These are phyloP conservation scores for Leptoteleia sp. DNA, from an alignment of 1,140 invertebrate genomes.

Conservation along the genomic window DNA sequence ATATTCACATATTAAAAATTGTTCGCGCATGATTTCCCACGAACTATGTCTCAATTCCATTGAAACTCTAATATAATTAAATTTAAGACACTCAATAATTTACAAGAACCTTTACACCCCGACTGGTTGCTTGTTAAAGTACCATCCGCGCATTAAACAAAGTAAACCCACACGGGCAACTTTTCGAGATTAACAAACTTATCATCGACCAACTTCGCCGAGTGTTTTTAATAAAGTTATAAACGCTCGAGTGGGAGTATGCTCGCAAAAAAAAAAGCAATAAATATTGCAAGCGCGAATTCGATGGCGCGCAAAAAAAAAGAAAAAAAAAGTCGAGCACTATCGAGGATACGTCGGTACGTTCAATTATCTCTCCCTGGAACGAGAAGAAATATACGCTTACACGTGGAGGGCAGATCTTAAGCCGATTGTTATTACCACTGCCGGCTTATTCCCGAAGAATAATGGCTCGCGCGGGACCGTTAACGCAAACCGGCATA, in stretches of 20 bases:
- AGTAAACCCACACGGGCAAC: not conserved
- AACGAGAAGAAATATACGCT: constrained; percentile 2
- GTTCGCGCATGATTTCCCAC: too few relatives aligned
- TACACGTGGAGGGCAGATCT: constrained; percentile 18
- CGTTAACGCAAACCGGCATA: constrained; percentile 22
- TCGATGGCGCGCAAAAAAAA: too few relatives aligned
- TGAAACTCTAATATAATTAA: too few relatives aligned
- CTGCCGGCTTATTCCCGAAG: constrained; percentile 20
- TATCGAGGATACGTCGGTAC: too few relatives aligned
- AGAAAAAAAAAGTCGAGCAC: not conserved
- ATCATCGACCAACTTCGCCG: not conserved
- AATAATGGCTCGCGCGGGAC: constrained; percentile 14
- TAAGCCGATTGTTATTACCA: constrained; percentile 38
- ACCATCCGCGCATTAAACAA: not conserved
- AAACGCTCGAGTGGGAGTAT: not conserved
- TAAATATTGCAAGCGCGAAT: not conserved
- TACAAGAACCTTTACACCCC: too few relatives aligned
- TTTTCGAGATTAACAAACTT: constrained; percentile 3
- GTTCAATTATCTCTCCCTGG: constrained; percentile 21
- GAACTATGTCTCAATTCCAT: too few relatives aligned
- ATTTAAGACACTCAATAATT: too few relatives aligned
- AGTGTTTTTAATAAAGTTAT: constrained; percentile 2
- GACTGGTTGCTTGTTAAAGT: not conserved
- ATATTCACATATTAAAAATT: too few relatives aligned
- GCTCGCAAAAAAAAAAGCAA: too few relatives aligned